These are phyloP conservation scores for Corvus cornix DNA, from an alignment of 2,113 vertebrate species.

Conservation along the genomic window DNA sequence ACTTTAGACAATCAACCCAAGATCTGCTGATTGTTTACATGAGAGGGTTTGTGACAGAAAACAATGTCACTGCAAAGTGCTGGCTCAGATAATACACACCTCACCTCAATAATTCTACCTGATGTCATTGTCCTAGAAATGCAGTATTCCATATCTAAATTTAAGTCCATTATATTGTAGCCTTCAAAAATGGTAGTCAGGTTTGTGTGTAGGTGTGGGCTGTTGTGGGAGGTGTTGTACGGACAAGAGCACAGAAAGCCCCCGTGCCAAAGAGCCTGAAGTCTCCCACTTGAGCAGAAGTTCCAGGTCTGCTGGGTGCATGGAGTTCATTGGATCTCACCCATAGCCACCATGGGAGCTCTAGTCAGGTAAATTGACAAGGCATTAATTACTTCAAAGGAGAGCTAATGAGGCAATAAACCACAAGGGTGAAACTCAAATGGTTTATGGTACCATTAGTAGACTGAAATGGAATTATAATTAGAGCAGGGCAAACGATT, in stretches of 20 bases:
- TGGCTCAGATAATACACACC: background rate
- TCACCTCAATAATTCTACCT: background rate
- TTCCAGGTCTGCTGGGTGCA: background rate
- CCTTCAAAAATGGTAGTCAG: background rate
- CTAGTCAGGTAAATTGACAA: constrained; percentile 40
- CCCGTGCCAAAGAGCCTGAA: background rate
- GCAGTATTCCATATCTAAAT: background rate
- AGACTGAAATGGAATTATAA: constrained; percentile 63
- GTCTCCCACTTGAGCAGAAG: background rate
- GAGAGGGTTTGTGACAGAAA: background rate
- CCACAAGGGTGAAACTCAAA: constrained; percentile 29
- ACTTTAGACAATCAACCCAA: background rate
- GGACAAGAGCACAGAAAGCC: background rate
- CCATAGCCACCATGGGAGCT: constrained; percentile 20
- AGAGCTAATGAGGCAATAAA: constrained; percentile 47
- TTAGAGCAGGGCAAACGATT: constrained; percentile 50
- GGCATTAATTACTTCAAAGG: constrained; percentile 59
- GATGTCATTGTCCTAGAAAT: background rate
- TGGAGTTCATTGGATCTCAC: constrained; percentile 14
- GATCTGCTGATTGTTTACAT: background rate
- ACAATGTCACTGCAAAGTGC: background rate
- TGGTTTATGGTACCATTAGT: constrained; percentile 37
- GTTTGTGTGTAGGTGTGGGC: background rate
- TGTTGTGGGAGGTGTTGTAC: background rate
- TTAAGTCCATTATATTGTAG: background rate